Conservation (phyloP, 2,888 invertebrate genomes). For the Ormyrus thymus region DNA sequence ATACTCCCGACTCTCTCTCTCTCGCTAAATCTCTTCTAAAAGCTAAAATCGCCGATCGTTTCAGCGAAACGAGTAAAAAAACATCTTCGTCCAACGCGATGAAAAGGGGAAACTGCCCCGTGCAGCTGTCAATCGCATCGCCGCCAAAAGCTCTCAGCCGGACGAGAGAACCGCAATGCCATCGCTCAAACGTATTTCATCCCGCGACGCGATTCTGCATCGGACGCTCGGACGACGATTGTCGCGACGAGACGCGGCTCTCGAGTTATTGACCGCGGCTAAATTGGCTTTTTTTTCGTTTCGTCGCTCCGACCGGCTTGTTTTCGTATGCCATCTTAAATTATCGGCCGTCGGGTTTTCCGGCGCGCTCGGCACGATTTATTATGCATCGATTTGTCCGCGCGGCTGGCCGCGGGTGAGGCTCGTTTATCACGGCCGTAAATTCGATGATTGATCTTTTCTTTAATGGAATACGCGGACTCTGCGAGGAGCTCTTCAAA, state of each 20-base stretch:
- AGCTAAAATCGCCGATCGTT: no score
- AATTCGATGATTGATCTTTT: slow-evolving; percentile 42
- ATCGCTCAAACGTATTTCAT: no score
- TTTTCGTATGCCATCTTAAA: neutral
- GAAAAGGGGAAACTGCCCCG: no score
- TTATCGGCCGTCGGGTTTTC: slow-evolving; percentile 8
- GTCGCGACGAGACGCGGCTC: neutral
- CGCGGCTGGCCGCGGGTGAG: neutral
- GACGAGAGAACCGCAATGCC: no score
- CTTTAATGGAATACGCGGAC: slow-evolving; percentile 12
- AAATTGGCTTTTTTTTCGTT: neutral
- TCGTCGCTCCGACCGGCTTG: neutral
- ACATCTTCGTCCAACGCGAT: no score
- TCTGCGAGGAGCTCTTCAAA: neutral
- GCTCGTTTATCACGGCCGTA: slow-evolving; percentile 30
- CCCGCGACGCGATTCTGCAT: no score
- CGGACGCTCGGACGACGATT: neutral
- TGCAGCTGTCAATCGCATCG: no score
- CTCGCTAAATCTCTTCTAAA: no score
- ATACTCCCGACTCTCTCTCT: no score
- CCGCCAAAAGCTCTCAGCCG: no score
- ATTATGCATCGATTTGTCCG: slow-evolving; percentile 47
- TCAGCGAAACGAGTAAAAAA: no score
- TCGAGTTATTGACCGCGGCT: slow-evolving; percentile 16
- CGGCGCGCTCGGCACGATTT: slow-evolving; percentile 7